phyloP scores from a whole-genome alignment of 1,140 invertebrate species.

The Tribolium castaneum region DNA sequence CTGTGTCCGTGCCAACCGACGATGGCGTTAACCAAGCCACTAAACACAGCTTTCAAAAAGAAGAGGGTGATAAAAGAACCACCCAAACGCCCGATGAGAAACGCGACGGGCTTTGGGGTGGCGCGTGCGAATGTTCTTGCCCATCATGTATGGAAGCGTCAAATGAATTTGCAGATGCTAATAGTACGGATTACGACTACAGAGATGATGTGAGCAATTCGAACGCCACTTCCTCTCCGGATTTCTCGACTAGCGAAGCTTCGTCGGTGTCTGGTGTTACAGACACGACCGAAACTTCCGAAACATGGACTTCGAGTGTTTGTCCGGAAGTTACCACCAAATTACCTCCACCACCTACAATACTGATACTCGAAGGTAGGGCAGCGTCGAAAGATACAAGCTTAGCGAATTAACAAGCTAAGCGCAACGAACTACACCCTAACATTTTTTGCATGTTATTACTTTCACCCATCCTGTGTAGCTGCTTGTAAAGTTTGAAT shows the following conservation, averaged over 20 bases:
- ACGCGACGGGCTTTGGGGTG: conserved; percentile 63
- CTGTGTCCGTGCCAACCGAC: conserved; percentile 76
- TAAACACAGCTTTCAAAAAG: conserved; percentile 62
- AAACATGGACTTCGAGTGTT: conserved; percentile 58
- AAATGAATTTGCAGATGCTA: conserved; percentile 56
- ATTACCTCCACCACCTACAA: conserved; percentile 74
- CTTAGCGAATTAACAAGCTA: conserved; percentile 52
- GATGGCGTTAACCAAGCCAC: conserved; percentile 64
- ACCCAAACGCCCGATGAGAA: conserved; percentile 36
- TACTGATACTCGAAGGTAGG: conserved; percentile 84
- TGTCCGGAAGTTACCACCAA: conserved; percentile 69
- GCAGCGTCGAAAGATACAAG: conserved; percentile 33
- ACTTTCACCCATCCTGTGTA: conserved; percentile 10
- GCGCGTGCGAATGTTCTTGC: conserved; percentile 81
- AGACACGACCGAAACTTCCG: conserved; percentile 34
- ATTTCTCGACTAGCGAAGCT: conserved; percentile 23
- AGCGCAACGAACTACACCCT: conserved; percentile 36
- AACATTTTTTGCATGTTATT: conserved; percentile 29
- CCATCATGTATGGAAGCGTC: conserved; percentile 64
- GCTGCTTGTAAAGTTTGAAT: background rate
- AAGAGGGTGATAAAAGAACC: conserved; percentile 51
- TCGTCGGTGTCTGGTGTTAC: conserved; percentile 36
- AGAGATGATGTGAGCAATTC: conserved; percentile 17
- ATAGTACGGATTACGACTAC: conserved; percentile 53
- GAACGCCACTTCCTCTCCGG: background rate